These are phyloP conservation scores for Didymodactylos carnosus DNA, from an alignment of 2,888 invertebrate species.

Conservation along the genomic window DNA sequence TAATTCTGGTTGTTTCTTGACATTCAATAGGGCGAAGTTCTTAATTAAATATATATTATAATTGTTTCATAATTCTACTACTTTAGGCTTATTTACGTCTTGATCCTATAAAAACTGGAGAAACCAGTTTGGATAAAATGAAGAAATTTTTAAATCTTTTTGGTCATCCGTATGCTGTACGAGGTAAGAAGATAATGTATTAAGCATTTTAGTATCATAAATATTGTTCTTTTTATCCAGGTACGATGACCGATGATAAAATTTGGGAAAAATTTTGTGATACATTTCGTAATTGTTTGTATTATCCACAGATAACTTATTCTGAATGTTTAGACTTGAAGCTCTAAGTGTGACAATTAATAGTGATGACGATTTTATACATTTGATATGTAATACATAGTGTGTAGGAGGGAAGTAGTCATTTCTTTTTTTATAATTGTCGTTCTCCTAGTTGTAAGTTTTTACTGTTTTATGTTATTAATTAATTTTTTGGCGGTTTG, in stretches of 20 bases:
- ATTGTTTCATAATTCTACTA: too few species aligned
- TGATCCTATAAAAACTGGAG: background rate
- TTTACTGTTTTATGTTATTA: too few species aligned
- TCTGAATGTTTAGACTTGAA: slow-evolving; percentile 30
- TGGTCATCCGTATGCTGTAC: background rate
- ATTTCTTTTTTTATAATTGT: too few species aligned
- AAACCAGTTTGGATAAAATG: background rate
- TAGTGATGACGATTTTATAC: slow-evolving; percentile 26
- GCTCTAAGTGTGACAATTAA: slow-evolving; percentile 26
- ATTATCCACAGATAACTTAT: slow-evolving; percentile 19
- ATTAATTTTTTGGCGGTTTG: too few species aligned
- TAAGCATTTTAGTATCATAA: too few species aligned
- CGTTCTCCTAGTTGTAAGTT: too few species aligned
- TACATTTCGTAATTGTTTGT: background rate
- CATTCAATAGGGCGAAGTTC: too few species aligned
- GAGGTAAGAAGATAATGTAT: background rate
- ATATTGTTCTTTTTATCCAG: background rate
- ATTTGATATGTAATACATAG: slow-evolving; percentile 28
- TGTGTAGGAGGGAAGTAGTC: too few species aligned
- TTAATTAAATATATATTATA: too few species aligned
- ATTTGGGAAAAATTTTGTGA: background rate
- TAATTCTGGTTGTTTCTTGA: too few species aligned
- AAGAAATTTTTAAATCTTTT: background rate
- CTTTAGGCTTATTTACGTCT: background rate
- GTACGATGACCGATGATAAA: background rate